phyloP scores from a whole-genome alignment of 2,888 invertebrate genomes.

The Calameuta pallipes region DNA sequence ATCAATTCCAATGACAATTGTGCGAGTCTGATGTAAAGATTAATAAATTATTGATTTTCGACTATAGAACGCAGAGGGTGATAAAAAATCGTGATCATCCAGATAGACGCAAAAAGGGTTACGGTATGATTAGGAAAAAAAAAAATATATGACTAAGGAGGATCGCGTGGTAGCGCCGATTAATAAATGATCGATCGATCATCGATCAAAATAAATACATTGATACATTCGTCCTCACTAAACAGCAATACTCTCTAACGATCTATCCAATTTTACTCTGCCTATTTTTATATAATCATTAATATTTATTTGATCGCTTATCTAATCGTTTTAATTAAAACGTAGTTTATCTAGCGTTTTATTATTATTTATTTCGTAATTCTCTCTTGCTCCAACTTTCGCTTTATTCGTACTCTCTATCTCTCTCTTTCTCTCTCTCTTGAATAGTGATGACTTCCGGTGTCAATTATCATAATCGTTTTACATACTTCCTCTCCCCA shows the following conservation, averaged over 20 bases:
- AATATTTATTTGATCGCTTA: constrained; percentile 16
- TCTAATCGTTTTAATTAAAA: constrained; percentile 10
- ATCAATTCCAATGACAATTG: background rate
- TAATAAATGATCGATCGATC: constrained; percentile 10
- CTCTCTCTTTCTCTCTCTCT: background rate
- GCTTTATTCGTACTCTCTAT: background rate
- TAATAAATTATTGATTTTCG: background rate
- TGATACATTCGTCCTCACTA: constrained; percentile 16
- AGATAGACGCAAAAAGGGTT: background rate
- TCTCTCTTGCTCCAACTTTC: constrained; percentile 3
- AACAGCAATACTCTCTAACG: constrained; percentile 17
- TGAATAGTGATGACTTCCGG: background rate
- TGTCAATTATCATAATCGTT: background rate
- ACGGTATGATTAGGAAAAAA: background rate
- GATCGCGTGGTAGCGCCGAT: background rate
- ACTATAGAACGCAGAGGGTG: background rate
- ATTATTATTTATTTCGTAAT: constrained; percentile 3
- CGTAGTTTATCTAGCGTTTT: constrained; percentile 10
- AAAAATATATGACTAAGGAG: background rate
- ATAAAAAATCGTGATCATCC: background rate
- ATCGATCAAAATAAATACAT: constrained; percentile 15
- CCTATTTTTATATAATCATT: background rate
- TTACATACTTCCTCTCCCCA: background rate
- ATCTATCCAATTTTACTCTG: constrained; percentile 10
- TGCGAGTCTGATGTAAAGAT: background rate